phyloP scores from a whole-genome alignment of 92 coral and sea anemone genomes.

The Bergia sp. region DNA sequence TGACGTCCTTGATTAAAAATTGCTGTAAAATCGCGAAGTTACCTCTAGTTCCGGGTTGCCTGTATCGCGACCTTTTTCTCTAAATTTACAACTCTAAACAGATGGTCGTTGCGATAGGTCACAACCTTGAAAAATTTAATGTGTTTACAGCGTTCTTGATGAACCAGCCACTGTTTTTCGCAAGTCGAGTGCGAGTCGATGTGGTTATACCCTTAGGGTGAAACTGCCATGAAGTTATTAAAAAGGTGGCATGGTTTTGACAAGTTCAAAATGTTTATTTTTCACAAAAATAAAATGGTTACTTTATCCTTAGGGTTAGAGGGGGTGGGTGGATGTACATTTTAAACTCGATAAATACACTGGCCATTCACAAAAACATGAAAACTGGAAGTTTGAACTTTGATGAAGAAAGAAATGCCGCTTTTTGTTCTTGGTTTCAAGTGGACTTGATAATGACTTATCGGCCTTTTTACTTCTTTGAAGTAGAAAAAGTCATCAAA shows the following conservation, averaged over 20 bases:
- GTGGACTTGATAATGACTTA: constrained; percentile 19
- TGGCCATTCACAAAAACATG: not conserved
- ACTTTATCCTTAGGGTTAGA: not conserved
- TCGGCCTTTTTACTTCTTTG: not conserved
- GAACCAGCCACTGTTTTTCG: not conserved
- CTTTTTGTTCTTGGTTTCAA: not conserved
- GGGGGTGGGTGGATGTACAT: not conserved
- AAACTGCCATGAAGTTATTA: constrained; percentile 2
- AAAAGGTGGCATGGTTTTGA: constrained; percentile 6
- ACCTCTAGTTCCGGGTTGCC: no score
- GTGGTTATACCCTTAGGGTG: not conserved
- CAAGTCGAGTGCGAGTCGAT: not conserved
- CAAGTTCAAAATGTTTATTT: not conserved
- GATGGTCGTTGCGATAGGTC: constrained; percentile 48
- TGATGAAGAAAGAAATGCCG: not conserved
- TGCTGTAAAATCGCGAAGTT: no score
- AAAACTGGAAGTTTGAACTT: not conserved
- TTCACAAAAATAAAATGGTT: not conserved
- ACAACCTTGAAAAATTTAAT: not conserved
- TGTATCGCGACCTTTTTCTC: constrained; percentile 33
- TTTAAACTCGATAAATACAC: not conserved
- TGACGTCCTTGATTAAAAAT: no score
- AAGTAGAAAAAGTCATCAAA: not conserved
- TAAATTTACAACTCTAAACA: constrained; percentile 54
- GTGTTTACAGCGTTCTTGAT: not conserved